A percentile compares a stretch with the other conserved stretches of the same genome.
These are phyloP conservation scores for Scaeva pyrastri DNA, from an alignment of 2,888 invertebrate genomes.

Conservation along the genomic window DNA sequence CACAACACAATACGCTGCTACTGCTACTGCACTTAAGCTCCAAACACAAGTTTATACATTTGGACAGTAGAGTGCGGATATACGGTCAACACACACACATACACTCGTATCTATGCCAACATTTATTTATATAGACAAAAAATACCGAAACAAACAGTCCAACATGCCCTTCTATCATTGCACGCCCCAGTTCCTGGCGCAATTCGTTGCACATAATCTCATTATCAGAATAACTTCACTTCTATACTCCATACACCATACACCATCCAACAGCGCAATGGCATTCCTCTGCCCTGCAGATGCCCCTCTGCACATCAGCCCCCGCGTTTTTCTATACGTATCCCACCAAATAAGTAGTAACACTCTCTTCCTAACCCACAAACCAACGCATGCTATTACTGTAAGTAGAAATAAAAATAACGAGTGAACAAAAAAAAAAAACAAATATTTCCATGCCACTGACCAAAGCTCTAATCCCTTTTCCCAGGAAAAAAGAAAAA, in stretches of 20 bases:
- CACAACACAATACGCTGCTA: constrained; percentile 61
- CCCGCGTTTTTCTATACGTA: constrained; percentile 18
- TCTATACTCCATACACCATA: neutral
- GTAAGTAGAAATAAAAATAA: constrained; percentile 38
- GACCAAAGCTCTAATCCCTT: constrained; percentile 65
- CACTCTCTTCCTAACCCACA: constrained; percentile 52
- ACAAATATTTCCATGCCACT: constrained; percentile 60
- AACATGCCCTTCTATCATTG: constrained; percentile 65
- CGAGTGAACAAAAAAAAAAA: neutral
- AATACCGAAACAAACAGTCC: constrained; percentile 55
- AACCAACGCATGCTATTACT: constrained; percentile 39
- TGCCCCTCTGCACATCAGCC: neutral
- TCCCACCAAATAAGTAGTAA: constrained; percentile 47
- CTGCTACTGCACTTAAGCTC: constrained; percentile 70
- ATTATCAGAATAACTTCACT: constrained; percentile 76
- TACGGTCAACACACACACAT: neutral
- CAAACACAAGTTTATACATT: constrained; percentile 40
- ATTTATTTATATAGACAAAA: constrained; percentile 1
- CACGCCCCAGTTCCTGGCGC: constrained; percentile 76
- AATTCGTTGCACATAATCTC: constrained; percentile 79
- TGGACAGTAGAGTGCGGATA: constrained; percentile 14
- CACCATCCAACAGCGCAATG: neutral
- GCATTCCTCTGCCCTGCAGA: neutral
- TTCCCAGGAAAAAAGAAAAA: constrained; percentile 27
- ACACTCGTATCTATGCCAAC: too few relatives aligned